Base-by-base conservation (phyloP, 2,113 vertebrate species). In the Phoenicopterus ruber region DNA sequence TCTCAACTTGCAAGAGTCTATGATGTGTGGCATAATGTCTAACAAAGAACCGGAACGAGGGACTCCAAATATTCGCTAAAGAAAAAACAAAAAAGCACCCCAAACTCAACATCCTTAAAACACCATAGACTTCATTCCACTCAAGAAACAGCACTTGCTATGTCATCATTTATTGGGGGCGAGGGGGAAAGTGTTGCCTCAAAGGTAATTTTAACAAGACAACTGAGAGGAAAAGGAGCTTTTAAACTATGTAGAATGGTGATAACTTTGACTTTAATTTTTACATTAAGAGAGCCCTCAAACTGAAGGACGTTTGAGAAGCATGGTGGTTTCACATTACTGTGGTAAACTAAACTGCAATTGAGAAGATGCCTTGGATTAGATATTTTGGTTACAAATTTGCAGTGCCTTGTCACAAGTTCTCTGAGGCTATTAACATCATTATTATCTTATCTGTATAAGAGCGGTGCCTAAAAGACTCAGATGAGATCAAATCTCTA, bases 291-390 rank as follows among this genome's bases (percentile, higher is more conserved):
- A 82, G 22, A 74, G 16, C 31, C 62, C 62, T 96, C 73, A 70
- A 87, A 61, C 10, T 63, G 52, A 76, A 94, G 52, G 38, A 42
- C 0, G 0, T 84, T 78, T 78, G 44, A 71, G 82, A 73, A 31
- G 11, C 47, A 2, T 14, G 7, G n/a, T 2, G 1, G 20, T 79
- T 72, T 67, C 54, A 18, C 0, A 0, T 36, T 32, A 22, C n/a
- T 78, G 21, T 34, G 14, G 52, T 69, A 82, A 95, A 49, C 50
- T 38, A 26, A 86, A 76, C 25, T 55, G 17, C 26, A 89, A 8
- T 18, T 1, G 2, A 52, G 20, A 36, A 32, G 34, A n/a, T 16
- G n/a, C 49, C 28, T 19, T 19, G 44, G 28, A 52, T 76, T 63
- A 63, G 40, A 29, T 79, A 79, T 79, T 67, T 74, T 71, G 28